Evolutionary conservation across 1,140 invertebrate genomes (phyloP), one percentile per base, ranked within the genome.

Genomic region (Manduca sexta): DNA sequence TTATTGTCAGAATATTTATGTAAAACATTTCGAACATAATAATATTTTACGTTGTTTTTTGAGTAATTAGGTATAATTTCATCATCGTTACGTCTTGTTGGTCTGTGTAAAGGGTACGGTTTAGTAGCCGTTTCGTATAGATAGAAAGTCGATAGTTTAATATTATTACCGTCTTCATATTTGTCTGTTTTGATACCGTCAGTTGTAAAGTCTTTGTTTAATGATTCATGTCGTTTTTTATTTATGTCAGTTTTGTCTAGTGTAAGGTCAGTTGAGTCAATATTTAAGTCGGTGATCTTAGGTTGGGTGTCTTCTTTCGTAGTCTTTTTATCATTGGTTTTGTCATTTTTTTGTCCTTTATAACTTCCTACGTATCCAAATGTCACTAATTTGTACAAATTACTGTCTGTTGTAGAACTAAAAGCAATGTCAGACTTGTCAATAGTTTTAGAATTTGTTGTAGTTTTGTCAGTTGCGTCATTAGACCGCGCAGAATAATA

Each of bases 21-120:
- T 49, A 89, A 63, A 47, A 89, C 83, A 51, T 88, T 90, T 41
- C 72, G 82, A n/a, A 88, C 77, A 33, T 88, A 90, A 60, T 88
- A 89, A 64, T 87, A 88, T 61, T 88, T 56, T 38, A 33, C 21
- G 26, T 38, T 86, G 35, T 55, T 62, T 40, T 69, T 73, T 10
- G 42, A 53, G 29, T 67, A 60, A 21, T 30, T 47, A 10, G 48
- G 66, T 49, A 52, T 45, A 49, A 49, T 51, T 44, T 65, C 58
- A 33, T 79, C 74, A 34, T 82, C 80, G 41, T 81, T 64, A 17
- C 69, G 69, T 79, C 77, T 61, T 2, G 74, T 84, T 41, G 77
- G 75, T 75, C 79, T 64, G 29, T 67, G 57, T 44, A 62, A 63
- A 42, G 71, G 78, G 48, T 79, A 84, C 13, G 78, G 78, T 62